Evolutionary conservation across 2,113 vertebrate species (phyloP), one percentile per base, ranked within the genome.

Genomic region (Sylvia atricapilla): DNA sequence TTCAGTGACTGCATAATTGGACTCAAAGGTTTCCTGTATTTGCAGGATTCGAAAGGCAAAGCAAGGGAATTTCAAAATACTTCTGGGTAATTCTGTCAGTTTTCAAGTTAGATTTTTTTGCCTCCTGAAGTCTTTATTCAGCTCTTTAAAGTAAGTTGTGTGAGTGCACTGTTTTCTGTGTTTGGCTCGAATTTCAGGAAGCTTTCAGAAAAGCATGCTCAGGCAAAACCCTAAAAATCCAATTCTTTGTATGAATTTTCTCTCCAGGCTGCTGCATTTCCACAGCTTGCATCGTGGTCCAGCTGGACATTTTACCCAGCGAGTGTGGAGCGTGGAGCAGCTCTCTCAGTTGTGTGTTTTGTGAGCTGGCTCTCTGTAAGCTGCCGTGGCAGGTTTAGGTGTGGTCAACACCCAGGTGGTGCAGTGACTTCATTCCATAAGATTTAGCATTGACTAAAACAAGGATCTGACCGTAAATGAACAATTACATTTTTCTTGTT

Each of bases 261-360:
- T 43, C 3, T 75, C 11, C 16, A 52, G 39, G 21, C 56, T 17
- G 7, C 52, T 63, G 39, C 52, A 80, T 35, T 23, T 52, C 49
- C 18, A 9, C 6, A 9, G 6, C 15, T 55, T n/a, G 2, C 0
- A 0, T 56, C 33, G 1, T 11, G 7, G 22, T 56, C 35, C 47
- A 20, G 2, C 2, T 13, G 28, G 20, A 37, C 2, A 0, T 68
- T 83, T 52, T 35, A 24, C 27, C 23, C 39, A 3, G 18, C 1
- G 5, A 22, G 12, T 7, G 24, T 14, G 60, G 33, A 46, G 33
- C 11, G 55, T 3, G 35, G 39, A 43, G 41, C 4, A 23, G 23
- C 27, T 93, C 44, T 7, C 11, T 21, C 4, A 4, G 20, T 33
- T 67, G 5, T 0, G 1, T 55, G 18, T 68, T 60, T 35, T 33